These are phyloP conservation scores for Propithecus deckenii DNA, from an alignment of 2,797 vertebrate genomes.

Conservation along the genomic window DNA sequence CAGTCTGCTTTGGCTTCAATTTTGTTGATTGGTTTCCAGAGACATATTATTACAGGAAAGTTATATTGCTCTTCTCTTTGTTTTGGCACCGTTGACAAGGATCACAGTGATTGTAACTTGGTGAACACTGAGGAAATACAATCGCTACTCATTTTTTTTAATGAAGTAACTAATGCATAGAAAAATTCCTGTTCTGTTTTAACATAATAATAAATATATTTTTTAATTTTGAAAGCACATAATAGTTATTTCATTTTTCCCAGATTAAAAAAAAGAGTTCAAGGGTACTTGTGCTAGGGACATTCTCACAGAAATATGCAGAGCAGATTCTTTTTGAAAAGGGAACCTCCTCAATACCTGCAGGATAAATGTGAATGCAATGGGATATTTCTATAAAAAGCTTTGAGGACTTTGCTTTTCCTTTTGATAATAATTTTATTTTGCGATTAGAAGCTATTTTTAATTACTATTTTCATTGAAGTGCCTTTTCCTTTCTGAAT, in stretches of 20 bases:
- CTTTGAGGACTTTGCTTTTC: neutral
- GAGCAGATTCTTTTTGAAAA: neutral
- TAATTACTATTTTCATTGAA: neutral
- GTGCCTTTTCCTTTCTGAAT: neutral
- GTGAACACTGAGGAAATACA: neutral
- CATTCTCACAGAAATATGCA: neutral
- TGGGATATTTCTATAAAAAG: neutral
- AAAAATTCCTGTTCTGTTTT: neutral
- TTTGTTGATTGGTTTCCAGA: neutral
- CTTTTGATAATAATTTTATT: neutral
- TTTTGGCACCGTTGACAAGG: neutral
- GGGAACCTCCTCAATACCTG: accelerated
- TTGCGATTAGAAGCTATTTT: neutral
- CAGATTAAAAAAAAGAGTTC: neutral
- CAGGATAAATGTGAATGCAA: neutral
- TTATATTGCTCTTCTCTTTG: neutral
- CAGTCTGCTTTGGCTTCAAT: slow-evolving; percentile 27
- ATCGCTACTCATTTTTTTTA: neutral
- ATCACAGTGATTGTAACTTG: neutral
- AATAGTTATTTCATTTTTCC: neutral
- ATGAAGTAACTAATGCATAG: neutral
- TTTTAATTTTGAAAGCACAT: neutral
- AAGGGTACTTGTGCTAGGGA: neutral
- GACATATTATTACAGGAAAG: neutral
- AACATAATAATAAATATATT: neutral